Percentiles rank a stretch among this genome's conserved stretches.
Conservation (phyloP, 2,113 vertebrate genomes). For the Heloderma charlesbogerti region DNA sequence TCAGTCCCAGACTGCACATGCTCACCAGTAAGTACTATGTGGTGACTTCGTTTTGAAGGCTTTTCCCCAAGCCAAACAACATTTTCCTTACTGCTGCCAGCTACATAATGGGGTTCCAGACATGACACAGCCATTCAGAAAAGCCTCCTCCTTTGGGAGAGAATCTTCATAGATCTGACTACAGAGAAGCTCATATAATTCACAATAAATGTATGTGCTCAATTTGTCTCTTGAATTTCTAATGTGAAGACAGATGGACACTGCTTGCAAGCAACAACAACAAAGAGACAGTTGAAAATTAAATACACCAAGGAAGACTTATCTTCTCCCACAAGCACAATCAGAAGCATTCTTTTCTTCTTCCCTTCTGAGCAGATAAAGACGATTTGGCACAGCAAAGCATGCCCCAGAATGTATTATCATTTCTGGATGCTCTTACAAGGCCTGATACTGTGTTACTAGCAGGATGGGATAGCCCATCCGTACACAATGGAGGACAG, state of each 20-base stretch:
- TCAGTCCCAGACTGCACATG: no score
- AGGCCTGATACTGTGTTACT: neutral
- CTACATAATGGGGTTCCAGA: neutral
- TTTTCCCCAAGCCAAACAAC: neutral
- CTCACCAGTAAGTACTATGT: neutral
- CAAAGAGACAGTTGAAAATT: neutral
- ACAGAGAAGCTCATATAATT: neutral
- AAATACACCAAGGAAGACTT: neutral
- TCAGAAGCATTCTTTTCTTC: neutral
- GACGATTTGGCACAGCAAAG: neutral
- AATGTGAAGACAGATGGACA: neutral
- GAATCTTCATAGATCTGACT: neutral
- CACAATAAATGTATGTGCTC: constrained; percentile 3
- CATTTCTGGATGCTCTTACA: neutral
- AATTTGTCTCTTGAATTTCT: constrained; percentile 9
- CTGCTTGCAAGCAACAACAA: neutral
- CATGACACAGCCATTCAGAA: neutral
- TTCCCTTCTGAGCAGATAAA: neutral
- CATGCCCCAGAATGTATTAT: neutral
- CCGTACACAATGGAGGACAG: neutral
- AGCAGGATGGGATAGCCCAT: neutral
- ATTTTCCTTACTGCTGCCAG: neutral
- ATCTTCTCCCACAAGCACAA: neutral
- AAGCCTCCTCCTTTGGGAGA: neutral
- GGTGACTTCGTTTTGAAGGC: neutral